Percentiles rank a stretch among this genome's conserved stretches.
Conservation (phyloP, 2,113 vertebrate genomes). For the Paramisgurnus dabryanus region DNA sequence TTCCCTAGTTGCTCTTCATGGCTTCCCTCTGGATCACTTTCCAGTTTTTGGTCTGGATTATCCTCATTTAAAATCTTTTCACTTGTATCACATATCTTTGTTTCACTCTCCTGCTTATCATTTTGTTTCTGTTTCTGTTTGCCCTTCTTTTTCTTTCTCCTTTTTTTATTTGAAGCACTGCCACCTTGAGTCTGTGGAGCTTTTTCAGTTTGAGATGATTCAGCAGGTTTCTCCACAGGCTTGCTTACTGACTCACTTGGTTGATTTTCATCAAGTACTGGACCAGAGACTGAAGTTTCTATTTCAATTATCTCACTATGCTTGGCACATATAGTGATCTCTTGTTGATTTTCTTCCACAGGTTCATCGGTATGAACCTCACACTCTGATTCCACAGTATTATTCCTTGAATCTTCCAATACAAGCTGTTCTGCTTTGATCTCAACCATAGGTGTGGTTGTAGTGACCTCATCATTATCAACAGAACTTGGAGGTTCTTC, state of each 20-base stretch:
- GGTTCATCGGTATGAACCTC: background rate
- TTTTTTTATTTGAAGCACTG: constrained; percentile 67
- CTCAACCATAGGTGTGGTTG: constrained; percentile 46
- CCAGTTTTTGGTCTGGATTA: constrained; percentile 8
- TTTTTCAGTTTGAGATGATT: constrained; percentile 42
- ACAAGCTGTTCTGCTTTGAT: constrained; percentile 18
- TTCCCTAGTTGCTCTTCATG: background rate
- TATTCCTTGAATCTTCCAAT: background rate
- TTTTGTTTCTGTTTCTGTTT: constrained; percentile 67
- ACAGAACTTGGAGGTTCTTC: constrained; percentile 32
- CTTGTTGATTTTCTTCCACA: constrained; percentile 14
- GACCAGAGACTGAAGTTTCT: background rate
- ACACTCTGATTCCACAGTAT: background rate
- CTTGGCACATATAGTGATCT: constrained; percentile 11
- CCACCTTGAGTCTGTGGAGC: constrained; percentile 45
- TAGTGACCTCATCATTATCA: constrained; percentile 9
- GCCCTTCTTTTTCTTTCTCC: constrained; percentile 70
- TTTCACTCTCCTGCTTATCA: constrained; percentile 25
- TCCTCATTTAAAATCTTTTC: constrained; percentile 16
- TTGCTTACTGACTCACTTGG: background rate
- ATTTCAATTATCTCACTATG: constrained; percentile 31
- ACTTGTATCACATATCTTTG: background rate
- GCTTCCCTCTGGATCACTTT: background rate
- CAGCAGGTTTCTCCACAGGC: constrained; percentile 31
- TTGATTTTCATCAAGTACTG: constrained; percentile 21